phyloP scores from a whole-genome alignment of 2,888 invertebrate species.

The Noctua comes region DNA sequence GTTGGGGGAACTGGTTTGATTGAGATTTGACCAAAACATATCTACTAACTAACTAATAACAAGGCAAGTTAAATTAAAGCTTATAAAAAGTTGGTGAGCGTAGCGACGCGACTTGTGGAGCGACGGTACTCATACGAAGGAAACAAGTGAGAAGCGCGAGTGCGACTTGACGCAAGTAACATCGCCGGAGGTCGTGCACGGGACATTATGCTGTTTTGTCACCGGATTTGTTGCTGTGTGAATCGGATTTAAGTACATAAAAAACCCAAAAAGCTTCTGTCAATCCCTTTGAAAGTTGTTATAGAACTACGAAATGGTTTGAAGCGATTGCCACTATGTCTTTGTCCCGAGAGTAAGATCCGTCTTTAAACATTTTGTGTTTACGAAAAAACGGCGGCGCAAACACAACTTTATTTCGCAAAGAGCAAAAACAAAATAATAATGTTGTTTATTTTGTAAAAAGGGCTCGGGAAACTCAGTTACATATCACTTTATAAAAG shows the following conservation, averaged over 20 bases:
- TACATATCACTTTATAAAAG: constrained; percentile 37
- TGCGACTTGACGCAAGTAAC: no score
- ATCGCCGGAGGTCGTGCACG: no score
- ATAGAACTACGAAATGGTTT: neutral
- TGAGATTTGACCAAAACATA: neutral
- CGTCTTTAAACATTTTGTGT: neutral
- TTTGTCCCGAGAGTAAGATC: neutral
- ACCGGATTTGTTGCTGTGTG: no score
- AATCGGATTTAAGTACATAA: no score
- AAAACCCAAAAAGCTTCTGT: no score
- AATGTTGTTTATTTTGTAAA: constrained; percentile 37
- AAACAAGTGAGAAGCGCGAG: no score
- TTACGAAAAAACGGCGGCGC: neutral
- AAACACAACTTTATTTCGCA: neutral
- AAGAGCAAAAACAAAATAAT: constrained; percentile 25
- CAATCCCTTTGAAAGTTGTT: no score
- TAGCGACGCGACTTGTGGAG: neutral
- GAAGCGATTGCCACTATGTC: neutral
- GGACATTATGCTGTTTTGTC: no score
- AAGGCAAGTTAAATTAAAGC: neutral
- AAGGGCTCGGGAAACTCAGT: constrained; percentile 18
- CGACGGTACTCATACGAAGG: neutral
- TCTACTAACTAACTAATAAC: neutral
- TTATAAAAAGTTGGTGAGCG: neutral
- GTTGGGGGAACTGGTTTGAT: neutral